Evolutionary conservation across 2,113 vertebrate genomes (phyloP).

Genomic region (Siniperca chuatsi): DNA sequence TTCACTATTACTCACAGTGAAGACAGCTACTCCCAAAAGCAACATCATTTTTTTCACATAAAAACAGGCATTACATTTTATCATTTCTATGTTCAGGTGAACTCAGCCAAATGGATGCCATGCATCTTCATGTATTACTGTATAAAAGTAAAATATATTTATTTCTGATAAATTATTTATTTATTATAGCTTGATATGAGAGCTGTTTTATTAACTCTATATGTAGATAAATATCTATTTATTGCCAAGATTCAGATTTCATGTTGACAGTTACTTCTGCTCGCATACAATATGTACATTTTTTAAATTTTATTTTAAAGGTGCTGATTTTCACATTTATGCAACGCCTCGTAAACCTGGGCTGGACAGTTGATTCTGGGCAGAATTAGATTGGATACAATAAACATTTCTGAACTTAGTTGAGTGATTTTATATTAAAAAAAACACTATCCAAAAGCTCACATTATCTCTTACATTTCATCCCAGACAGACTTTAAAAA

Average conservation of each 20-base stretch:
- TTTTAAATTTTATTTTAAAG: not conserved
- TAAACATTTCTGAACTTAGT: not conserved
- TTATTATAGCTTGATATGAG: constrained; percentile 86
- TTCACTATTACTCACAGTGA: constrained; percentile 38
- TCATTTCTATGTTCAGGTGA: constrained; percentile 77
- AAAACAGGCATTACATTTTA: constrained; percentile 58
- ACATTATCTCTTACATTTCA: not conserved
- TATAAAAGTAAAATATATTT: constrained; percentile 87
- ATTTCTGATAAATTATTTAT: constrained; percentile 91
- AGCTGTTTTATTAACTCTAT: constrained; percentile 78
- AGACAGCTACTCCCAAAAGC: constrained; percentile 38
- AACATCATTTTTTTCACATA: not conserved
- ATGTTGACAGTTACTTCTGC: constrained; percentile 55
- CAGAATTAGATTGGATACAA: not conserved
- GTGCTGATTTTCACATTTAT: constrained; percentile 41
- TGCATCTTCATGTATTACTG: constrained; percentile 87
- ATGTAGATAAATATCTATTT: constrained; percentile 84
- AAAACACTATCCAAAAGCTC: not conserved
- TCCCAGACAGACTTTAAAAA: not conserved
- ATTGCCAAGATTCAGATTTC: constrained; percentile 78
- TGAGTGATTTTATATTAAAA: not conserved
- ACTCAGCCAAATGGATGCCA: constrained; percentile 85
- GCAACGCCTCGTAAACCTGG: not conserved
- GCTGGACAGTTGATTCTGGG: not conserved
- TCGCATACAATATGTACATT: constrained; percentile 14